A percentile compares a stretch with the other conserved stretches of the same genome.
Conservation (phyloP, 1,140 invertebrate species). For the Ips typographus region DNA sequence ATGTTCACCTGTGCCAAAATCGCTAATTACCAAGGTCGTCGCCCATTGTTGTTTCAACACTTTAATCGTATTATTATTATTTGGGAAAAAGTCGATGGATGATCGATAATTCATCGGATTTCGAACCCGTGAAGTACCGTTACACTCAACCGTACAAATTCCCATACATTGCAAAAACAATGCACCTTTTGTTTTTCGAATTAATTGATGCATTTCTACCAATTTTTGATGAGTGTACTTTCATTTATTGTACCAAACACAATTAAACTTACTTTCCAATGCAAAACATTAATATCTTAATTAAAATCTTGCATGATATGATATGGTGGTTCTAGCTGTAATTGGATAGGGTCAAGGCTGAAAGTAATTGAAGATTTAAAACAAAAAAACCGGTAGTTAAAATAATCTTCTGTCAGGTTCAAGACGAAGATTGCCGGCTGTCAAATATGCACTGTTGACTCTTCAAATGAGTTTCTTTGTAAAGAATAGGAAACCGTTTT, state of each 20-base stretch:
- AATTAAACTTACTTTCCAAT: too few relatives aligned
- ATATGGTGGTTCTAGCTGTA: too few relatives aligned
- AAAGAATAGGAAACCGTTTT: not conserved
- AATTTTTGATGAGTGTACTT: too few relatives aligned
- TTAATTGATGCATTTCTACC: too few relatives aligned
- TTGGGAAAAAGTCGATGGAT: conserved; percentile 4
- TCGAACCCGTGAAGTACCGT: not conserved
- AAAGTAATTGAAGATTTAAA: too few relatives aligned
- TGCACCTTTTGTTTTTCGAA: too few relatives aligned
- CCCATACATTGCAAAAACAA: too few relatives aligned
- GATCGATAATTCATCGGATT: not conserved
- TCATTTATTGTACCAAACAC: too few relatives aligned
- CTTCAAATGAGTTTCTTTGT: conserved; percentile 12
- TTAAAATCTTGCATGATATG: too few relatives aligned
- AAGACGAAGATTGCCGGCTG: not conserved
- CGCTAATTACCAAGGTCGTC: conserved; percentile 44
- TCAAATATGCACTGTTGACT: conserved; percentile 18
- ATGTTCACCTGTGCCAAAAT: conserved; percentile 43
- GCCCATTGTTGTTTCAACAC: conserved; percentile 40
- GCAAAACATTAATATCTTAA: too few relatives aligned
- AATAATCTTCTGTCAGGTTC: not conserved
- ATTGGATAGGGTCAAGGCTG: too few relatives aligned
- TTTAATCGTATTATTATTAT: conserved; percentile 34
- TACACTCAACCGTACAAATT: not conserved
- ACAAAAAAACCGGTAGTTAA: not conserved